Conservation (phyloP, 2,113 vertebrate genomes). For the Muntiacus muntjak region DNA sequence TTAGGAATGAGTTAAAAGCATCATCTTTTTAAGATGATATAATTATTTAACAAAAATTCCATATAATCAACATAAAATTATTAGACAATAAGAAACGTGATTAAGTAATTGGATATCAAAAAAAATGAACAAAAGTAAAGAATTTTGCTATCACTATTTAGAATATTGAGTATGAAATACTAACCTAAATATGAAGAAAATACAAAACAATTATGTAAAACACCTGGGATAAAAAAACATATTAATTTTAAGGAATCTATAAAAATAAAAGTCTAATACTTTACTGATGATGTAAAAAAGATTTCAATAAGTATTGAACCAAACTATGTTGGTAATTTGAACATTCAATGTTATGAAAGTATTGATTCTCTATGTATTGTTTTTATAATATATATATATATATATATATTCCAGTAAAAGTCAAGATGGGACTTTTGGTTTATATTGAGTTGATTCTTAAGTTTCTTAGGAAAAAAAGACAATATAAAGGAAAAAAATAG, state of each 20-base stretch:
- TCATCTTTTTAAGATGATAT: not conserved
- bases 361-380: not conserved
- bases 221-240: not conserved
- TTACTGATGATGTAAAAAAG: not conserved
- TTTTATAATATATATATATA: not conserved
- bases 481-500: not conserved
- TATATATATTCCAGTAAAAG: not conserved
- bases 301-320: not conserved
- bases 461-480: not conserved
- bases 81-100: not conserved
- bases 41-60: not conserved
- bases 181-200: slow-evolving; percentile 4
- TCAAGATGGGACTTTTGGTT: not conserved
- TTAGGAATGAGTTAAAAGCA: not conserved
- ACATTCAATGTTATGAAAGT: not conserved
- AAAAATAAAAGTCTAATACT: not conserved
- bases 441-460: not conserved
- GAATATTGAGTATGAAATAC: not conserved
- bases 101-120: not conserved
- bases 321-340: not conserved
- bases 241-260: not conserved
- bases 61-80: not conserved
- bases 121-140: not conserved
- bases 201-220: not conserved
- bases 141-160: not conserved